Percentiles rank a stretch among this genome's conserved stretches.
Conservation (phyloP, 2,888 invertebrate genomes). For the Mythimna impura region DNA sequence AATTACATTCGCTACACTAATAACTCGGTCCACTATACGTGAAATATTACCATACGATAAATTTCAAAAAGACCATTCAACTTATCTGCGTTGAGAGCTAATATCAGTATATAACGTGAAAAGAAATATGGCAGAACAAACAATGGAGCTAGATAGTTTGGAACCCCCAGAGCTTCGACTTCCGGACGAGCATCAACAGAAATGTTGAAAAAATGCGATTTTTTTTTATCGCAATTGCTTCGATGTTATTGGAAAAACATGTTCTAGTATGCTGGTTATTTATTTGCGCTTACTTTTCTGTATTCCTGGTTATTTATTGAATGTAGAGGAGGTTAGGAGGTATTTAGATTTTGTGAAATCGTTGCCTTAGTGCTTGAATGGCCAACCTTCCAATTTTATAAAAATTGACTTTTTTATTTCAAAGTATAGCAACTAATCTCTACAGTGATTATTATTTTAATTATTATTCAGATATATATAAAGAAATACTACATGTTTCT, state of each 20-base stretch:
- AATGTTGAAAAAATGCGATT: slow-evolving; percentile 49
- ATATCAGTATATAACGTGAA: slow-evolving; percentile 66
- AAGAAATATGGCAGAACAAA: slow-evolving; percentile 64
- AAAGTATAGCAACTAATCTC: no score
- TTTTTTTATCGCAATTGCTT: slow-evolving; percentile 37
- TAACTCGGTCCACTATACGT: slow-evolving; percentile 39
- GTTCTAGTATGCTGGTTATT: slow-evolving; percentile 25
- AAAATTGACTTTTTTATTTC: no score
- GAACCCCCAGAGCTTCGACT: slow-evolving; percentile 54
- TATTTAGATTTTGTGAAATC: not conserved
- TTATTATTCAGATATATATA: no score
- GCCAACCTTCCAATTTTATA: no score
- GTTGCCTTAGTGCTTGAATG: no score
- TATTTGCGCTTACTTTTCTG: slow-evolving; percentile 20
- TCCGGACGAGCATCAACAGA: slow-evolving; percentile 50
- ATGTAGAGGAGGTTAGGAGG: not conserved
- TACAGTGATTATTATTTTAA: no score
- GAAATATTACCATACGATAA: slow-evolving; percentile 62
- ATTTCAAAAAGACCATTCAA: slow-evolving; percentile 63
- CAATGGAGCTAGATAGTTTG: slow-evolving; percentile 54
- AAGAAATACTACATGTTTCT: no score
- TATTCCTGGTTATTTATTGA: slow-evolving; percentile 16
- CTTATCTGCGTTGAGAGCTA: slow-evolving; percentile 64
- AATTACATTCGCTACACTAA: slow-evolving; percentile 44
- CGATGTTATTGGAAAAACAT: slow-evolving; percentile 50